phyloP scores from a whole-genome alignment of 2,113 vertebrate species.

The Elachura formosa region DNA sequence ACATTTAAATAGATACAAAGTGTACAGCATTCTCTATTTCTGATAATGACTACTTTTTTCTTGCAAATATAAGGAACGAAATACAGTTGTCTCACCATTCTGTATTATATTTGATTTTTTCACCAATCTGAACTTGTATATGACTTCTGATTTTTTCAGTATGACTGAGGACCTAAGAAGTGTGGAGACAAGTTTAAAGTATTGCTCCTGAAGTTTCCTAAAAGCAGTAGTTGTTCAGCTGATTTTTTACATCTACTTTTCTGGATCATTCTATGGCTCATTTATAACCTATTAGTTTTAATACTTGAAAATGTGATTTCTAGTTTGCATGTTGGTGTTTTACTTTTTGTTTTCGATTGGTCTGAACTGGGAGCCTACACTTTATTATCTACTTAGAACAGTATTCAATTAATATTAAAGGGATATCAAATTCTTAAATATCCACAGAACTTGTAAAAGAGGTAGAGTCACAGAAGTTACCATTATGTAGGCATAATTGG shows the following conservation, averaged over 20 bases:
- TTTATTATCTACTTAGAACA: not conserved
- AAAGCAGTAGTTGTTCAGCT: not conserved
- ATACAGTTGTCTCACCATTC: not conserved
- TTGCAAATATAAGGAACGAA: not conserved
- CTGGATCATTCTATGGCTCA: not conserved
- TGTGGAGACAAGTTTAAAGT: not conserved
- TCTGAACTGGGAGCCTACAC: not conserved
- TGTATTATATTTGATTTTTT: not conserved
- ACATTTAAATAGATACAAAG: not conserved
- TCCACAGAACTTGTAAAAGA: not conserved
- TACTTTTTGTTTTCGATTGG: not conserved
- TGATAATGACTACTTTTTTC: not conserved
- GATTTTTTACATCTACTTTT: not conserved
- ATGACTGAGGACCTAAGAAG: not conserved
- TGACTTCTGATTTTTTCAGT: not conserved
- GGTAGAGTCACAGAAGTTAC: not conserved
- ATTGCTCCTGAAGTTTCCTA: not conserved
- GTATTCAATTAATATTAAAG: not conserved
- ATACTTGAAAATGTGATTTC: not conserved
- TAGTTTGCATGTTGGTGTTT: not conserved
- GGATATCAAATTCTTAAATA: not conserved
- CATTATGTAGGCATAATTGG: not conserved
- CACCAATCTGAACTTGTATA: not conserved
- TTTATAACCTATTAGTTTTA: not conserved
- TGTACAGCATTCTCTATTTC: not conserved